Conservation (phyloP, 2,888 invertebrate genomes). For the Drosophila nigritarsus region DNA sequence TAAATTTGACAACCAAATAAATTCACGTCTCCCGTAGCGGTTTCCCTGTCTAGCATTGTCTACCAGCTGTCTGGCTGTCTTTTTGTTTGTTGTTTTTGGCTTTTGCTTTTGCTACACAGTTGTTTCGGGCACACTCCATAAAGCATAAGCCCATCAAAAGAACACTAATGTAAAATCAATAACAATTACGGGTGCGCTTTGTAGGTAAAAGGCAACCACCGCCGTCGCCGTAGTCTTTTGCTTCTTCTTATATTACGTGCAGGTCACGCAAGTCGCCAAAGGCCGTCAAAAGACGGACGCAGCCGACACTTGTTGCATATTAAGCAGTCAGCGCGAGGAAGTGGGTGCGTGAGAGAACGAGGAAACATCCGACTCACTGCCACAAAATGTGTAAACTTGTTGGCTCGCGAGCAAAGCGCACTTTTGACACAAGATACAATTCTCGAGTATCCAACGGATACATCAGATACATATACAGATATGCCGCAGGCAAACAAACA, state of each 20-base stretch:
- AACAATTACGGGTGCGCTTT: conserved; percentile 67
- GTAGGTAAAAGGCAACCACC: conserved; percentile 39
- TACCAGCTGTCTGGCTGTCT: conserved; percentile 39
- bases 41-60: conserved; percentile 32
- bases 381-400: conserved; percentile 37
- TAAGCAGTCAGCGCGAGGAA: conserved; percentile 60
- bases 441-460: conserved; percentile 23
- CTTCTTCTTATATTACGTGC: conserved; percentile 7
- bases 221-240: conserved; percentile 8
- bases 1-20: conserved; percentile 2
- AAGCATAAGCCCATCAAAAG: conserved; percentile 55
- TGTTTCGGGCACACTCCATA: conserved; percentile 66
- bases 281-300: conserved; percentile 27
- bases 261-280: conserved; percentile 60
- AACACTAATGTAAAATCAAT: conserved; percentile 74
- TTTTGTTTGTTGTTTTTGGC: conserved; percentile 19
- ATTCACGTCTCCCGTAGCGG: conserved; percentile 7
- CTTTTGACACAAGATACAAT: conserved; percentile 23
- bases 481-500: conserved; percentile 41
- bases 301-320: conserved; percentile 73
- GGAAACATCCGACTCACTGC: not conserved
- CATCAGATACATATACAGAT: conserved; percentile 19
- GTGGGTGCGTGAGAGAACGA: conserved; percentile 23
- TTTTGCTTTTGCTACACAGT: conserved; percentile 14
- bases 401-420: conserved; percentile 63